Percentiles rank a stretch among this genome's conserved stretches.
Conservation (phyloP, 1,140 invertebrate species). For the Oreohelix idahoensis region DNA sequence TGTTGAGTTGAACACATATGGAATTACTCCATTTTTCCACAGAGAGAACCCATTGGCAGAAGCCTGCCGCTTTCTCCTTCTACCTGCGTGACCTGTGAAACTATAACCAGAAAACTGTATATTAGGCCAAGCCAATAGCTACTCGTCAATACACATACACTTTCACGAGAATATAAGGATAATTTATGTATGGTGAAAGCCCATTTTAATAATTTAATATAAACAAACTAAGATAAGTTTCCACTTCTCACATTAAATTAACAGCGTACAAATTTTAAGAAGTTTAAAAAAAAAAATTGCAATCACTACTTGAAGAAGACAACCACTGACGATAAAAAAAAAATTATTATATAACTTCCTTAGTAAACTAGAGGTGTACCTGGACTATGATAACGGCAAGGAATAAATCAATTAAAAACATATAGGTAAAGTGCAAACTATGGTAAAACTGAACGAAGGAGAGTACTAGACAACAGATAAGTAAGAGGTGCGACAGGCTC, state of each 20-base stretch:
- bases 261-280: background rate
- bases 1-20: slow-evolving; percentile 41
- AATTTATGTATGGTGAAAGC: too few relatives aligned
- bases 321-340: background rate
- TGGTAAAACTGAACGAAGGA: too few relatives aligned
- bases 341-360: too few relatives aligned
- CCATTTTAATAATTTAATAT: too few relatives aligned
- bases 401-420: too few relatives aligned
- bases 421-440: too few relatives aligned
- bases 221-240: too few relatives aligned
- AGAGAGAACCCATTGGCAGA: slow-evolving; percentile 39
- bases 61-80: background rate
- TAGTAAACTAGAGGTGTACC: too few relatives aligned
- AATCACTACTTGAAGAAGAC: background rate
- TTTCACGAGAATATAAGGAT: too few relatives aligned
- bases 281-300: background rate
- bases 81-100: background rate
- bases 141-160: background rate
- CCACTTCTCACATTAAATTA: background rate
- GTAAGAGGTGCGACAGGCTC: too few relatives aligned
- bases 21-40: slow-evolving; percentile 38
- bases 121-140: background rate
- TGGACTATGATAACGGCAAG: too few relatives aligned
- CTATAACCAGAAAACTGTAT: background rate
- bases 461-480: too few relatives aligned